Evolutionary conservation across 2,113 vertebrate species (phyloP), one percentile per base, ranked within the genome.

Genomic region (Ranitomeya imitator): DNA sequence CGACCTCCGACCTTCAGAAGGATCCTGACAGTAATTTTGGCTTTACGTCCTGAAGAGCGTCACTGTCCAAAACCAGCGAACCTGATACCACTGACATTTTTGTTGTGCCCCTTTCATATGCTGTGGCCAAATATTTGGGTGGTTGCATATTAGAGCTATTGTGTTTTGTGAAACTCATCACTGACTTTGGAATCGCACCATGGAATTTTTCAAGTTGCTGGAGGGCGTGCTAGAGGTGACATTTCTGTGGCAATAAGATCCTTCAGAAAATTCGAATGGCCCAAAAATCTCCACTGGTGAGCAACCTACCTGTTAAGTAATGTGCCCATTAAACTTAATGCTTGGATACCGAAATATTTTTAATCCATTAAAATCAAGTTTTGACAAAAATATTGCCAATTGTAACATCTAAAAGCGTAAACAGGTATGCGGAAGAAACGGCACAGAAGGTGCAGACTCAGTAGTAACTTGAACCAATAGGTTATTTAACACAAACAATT

Each of bases 91-190:
- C 94, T 93, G 93, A 94, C 92, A 93, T 94, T 94, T 91, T 90
- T 96, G 95, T 95, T 97, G 96, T 95, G 94, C 92, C 95, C 95
- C 94, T 93, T 86, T 93, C 90, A 89, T 94, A 93, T 93, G 96
- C 95, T 95, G 94, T 96, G 96, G 96, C 96, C 95, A 97, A 98
- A 96, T 95, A 97, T 96, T 98, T 96, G 95, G 94, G 95, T 95
- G 93, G 94, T 95, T 92, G 93, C 60, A 89, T 89, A 89, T 89
- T 85, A 89, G 87, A 93, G 7, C 87, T 83, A 89, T 89, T 89
- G 82, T 89, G 45, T 89, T 85, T 61, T 16, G 73, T 26, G 74
- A 78, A 89, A 85, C 82, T 23, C 82, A 85, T 85, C 74, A 88
- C 21, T 77, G 71, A 61, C 59, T 77, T 59, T 87, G 86, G 87